A percentile compares a stretch with the other conserved stretches of the same genome.
Evolutionary conservation across 2,797 vertebrate species (phyloP).

Genomic region (Sternarchorhynchus goeldii): DNA sequence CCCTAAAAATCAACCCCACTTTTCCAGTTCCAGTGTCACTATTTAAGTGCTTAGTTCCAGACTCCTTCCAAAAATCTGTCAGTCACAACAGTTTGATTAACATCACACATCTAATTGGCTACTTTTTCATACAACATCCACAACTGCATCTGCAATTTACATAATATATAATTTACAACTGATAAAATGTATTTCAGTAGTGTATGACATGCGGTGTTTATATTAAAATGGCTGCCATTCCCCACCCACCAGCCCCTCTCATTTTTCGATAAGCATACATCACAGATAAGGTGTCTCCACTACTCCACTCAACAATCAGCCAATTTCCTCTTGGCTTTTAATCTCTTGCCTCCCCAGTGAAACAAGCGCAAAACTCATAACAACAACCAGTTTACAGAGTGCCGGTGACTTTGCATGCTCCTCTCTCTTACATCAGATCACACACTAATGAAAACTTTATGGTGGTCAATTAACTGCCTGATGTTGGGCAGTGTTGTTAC

Average conservation of each 20-base stretch:
- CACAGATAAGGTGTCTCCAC: conserved; percentile 32
- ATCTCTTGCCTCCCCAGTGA: not conserved
- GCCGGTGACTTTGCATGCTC: conserved; percentile 55
- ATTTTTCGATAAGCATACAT: conserved; percentile 45
- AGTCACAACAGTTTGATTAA: conserved; percentile 26
- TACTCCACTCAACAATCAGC: conserved; percentile 29
- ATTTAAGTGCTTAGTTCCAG: conserved; percentile 39
- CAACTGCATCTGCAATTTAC: conserved; percentile 29
- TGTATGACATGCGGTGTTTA: conserved; percentile 33
- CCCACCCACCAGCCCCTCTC: not conserved
- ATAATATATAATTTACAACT: conserved; percentile 50
- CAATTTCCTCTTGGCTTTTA: conserved; percentile 5
- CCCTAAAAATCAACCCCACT: conserved; percentile 45
- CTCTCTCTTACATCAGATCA: conserved; percentile 68
- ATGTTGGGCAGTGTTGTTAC: conserved; percentile 71
- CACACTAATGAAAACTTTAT: conserved; percentile 75
- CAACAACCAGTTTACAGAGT: conserved; percentile 24
- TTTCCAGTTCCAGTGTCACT: conserved; percentile 60
- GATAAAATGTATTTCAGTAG: conserved; percentile 35
- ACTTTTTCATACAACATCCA: conserved; percentile 10
- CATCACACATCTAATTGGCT: conserved; percentile 31
- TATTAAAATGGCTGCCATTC: not conserved
- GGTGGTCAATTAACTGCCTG: conserved; percentile 76
- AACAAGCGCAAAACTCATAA: conserved; percentile 16
- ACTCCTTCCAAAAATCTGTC: conserved; percentile 3